Evolutionary conservation across 2,888 invertebrate species (phyloP), one percentile per base, ranked within the genome.

Genomic region (Gandaritis pyraliata): DNA sequence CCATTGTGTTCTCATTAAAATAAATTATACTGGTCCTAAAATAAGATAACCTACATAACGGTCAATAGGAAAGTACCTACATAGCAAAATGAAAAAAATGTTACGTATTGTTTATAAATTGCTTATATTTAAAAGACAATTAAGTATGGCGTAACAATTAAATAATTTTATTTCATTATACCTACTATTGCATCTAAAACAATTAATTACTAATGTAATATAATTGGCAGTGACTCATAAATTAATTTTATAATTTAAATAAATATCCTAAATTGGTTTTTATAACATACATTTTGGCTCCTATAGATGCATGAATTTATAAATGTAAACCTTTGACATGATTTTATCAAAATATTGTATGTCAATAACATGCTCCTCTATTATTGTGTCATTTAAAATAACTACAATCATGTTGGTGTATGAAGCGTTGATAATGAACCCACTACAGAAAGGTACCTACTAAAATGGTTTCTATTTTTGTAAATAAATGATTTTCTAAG

Each of bases 381-480:
- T 41, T 59, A 52, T 64, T 60, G 47, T 57, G 58, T 60, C 51
- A 56, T 61, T 65, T 56, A 43, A 60, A 54, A 10, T 53, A 64
- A 70, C 74, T 75, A 71, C 72, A 86, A 87, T 86, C 83, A 87
- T 82, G 87, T 86, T 85, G 82, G 82, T 82, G 82, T 81, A 79
- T 72, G 77, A 75, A 74, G 75, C 72, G 75, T 71, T 74, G 74
- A 72, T 69, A 71, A 73, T 75, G 72, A 79, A 77, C 75, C 71
- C 73, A 76, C 71, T 79, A 80, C 61, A 29, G 69, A 76, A 77
- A 80, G 76, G n/a, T n/a, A n/a, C n/a, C 74, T 78, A 78, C 75
- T 79, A 78, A 76, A 80, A 62, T 81, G 72, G 80, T 87, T 87
- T 87, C 83, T 89, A 90, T 87, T 90, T 89, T 90, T 91, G 89